Evolutionary conservation across 2,888 invertebrate species (phyloP), one percentile per base, ranked within the genome.

Genomic region (Chrysodeixis includens): DNA sequence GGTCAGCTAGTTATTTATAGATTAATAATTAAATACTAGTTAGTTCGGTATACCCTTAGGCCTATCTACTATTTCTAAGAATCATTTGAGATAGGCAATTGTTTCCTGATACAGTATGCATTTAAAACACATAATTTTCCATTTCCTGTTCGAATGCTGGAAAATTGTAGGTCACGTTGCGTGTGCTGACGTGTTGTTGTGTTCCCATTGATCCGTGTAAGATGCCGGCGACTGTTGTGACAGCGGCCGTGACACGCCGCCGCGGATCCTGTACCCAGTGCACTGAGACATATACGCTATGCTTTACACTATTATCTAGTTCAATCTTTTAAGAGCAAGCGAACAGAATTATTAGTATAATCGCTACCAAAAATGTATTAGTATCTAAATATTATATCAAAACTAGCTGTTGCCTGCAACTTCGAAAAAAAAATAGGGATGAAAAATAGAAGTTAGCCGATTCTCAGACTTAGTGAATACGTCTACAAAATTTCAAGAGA

Each of bases 151-250:
- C 16, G 22, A n/a, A 44, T 22, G n/a, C 22, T 16, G 26, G 44
- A 56, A 56, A 40, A 44, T 54, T 53, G 30, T 54, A 32, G 12
- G 18, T 22, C 46, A 49, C 46, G 46, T 49, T 49, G 10, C 12
- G 7, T 10, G 46, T 22, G 12, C 49, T 55, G 46, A 62, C 55
- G 61, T 49, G 12, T 46, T 49, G 46, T 49, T 49, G 22, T 35
- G 20, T 35, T 22, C 35, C 55, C 58, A 69, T 62, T 56, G 64
- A 56, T 69, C 64, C 51, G 64, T 56, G 51, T 56, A 52, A 58
- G 55, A 63, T 63, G 58, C 44, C 58, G 55, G 58, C 30, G 40
- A 30, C 20, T 66, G 44, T 52, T 44, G 20, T 32, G 16, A 16
- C 20, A 22, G 26, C n/a, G 57, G 22, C 58, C 64, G 26, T 63